phyloP scores from a whole-genome alignment of 2,888 invertebrate genomes.

The Cephus pulcher region DNA sequence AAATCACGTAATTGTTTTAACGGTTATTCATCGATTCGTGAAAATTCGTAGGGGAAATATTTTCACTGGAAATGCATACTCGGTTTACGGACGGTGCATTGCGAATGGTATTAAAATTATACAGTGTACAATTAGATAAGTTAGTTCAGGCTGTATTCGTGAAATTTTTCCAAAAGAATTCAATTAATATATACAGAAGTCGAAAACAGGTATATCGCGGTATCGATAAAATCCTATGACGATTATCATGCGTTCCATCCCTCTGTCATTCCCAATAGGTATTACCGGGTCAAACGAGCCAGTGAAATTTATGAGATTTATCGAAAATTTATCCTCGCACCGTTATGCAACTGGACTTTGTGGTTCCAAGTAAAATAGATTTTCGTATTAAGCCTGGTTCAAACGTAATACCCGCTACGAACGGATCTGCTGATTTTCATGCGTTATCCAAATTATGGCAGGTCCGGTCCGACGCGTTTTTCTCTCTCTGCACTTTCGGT shows the following conservation, averaged over 20 bases:
- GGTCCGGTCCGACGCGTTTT: neutral
- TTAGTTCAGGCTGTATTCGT: neutral
- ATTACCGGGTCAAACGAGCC: neutral
- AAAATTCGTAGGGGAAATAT: neutral
- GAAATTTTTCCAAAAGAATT: neutral
- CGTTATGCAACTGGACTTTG: constrained; percentile 13
- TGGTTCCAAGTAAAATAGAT: constrained; percentile 24
- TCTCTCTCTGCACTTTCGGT: neutral
- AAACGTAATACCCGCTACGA: neutral
- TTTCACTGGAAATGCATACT: neutral
- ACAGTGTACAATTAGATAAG: neutral
- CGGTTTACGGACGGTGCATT: neutral
- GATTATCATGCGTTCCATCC: neutral
- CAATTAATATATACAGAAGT: neutral
- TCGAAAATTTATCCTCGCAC: constrained; percentile 19
- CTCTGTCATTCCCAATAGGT: neutral
- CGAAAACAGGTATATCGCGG: no score
- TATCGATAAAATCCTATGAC: neutral
- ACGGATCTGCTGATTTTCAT: neutral
- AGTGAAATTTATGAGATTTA: neutral
- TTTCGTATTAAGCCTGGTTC: neutral
- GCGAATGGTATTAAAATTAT: neutral
- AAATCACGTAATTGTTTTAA: constrained; percentile 13
- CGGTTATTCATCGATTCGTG: neutral
- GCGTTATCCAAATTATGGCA: neutral